These are phyloP conservation scores for Dryocosmus kuriphilus DNA, from an alignment of 2,888 invertebrate genomes.

Conservation along the genomic window DNA sequence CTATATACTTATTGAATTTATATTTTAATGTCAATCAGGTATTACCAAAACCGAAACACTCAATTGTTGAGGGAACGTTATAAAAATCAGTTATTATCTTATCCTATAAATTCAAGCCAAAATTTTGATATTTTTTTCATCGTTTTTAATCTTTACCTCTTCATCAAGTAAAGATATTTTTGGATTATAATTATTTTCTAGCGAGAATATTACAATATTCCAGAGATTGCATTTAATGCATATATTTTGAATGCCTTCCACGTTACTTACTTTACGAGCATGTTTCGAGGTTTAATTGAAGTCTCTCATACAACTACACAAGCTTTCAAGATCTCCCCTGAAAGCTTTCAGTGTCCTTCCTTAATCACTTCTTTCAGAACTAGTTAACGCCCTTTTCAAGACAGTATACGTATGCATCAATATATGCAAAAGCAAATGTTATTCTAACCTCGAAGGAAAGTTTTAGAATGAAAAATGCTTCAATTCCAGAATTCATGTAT, in stretches of 20 bases:
- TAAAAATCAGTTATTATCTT: neutral
- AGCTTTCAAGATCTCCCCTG: constrained; percentile 16
- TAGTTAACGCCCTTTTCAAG: constrained; percentile 5
- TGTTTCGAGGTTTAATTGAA: constrained; percentile 20
- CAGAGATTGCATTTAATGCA: neutral
- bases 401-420: neutral
- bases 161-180: no score
- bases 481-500: neutral
- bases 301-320: constrained; percentile 19
- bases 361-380: constrained; percentile 38
- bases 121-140: no score
- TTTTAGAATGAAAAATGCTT: neutral
- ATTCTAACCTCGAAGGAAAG: neutral
- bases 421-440: constrained; percentile 4
- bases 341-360: constrained; percentile 38
- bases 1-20: neutral
- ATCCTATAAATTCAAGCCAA: no score
- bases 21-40: constrained; percentile 1
- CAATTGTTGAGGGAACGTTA: neutral
- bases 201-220: no score
- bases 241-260: neutral
- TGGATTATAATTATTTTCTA: no score
- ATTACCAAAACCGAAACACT: neutral
- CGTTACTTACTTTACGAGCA: neutral
- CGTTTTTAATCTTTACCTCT: no score